These are phyloP conservation scores for Marmota monax DNA, from an alignment of 2,113 vertebrate genomes.

Conservation along the genomic window DNA sequence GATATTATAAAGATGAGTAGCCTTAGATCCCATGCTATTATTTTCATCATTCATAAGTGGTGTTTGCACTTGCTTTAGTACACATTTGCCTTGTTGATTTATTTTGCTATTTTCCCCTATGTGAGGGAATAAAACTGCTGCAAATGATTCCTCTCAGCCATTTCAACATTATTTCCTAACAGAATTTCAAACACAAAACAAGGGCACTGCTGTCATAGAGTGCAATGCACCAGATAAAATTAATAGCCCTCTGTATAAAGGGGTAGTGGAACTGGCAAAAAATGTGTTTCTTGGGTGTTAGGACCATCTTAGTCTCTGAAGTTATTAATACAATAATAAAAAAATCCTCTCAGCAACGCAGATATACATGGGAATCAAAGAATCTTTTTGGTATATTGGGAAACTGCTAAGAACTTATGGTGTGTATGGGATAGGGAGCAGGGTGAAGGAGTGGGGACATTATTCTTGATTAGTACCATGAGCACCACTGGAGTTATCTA, in stretches of 20 bases:
- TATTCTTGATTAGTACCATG: not conserved
- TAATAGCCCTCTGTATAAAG: conserved; percentile 12
- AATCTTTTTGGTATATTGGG: not conserved
- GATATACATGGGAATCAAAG: not conserved
- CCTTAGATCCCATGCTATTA: conserved; percentile 27
- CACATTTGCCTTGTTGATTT: conserved; percentile 75
- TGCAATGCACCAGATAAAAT: conserved; percentile 36
- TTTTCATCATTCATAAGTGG: conserved; percentile 65
- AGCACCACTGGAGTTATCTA: not conserved
- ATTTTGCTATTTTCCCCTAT: conserved; percentile 67
- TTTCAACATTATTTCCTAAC: conserved; percentile 68
- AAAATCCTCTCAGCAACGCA: not conserved
- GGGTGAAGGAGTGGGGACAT: rapidly evolving
- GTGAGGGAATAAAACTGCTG: conserved; percentile 64
- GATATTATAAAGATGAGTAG: conserved; percentile 43
- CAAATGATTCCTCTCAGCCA: conserved; percentile 65
- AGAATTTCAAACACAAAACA: conserved; percentile 62
- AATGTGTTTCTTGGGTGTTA: not conserved
- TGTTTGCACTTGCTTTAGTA: conserved; percentile 58
- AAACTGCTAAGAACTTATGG: not conserved
- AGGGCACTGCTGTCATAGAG: not conserved
- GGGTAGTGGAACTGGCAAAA: not conserved
- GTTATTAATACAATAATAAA: not conserved
- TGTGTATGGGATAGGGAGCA: too few species aligned
- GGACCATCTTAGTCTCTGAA: not conserved